Evolutionary conservation across 2,888 invertebrate species (phyloP).

Genomic region (Orthosia cruda): DNA sequence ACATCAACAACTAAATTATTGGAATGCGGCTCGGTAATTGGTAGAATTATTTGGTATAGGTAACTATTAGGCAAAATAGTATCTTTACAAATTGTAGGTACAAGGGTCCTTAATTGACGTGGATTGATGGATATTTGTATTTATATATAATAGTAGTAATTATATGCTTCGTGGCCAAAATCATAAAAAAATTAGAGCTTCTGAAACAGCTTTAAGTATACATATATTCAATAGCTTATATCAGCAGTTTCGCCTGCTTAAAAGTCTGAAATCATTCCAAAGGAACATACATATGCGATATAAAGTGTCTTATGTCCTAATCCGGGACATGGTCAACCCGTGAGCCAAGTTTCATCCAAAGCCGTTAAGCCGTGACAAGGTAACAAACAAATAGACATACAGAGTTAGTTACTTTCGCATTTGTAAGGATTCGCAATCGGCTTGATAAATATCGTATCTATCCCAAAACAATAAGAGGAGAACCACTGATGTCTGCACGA

Average conservation of each 20-base stretch:
- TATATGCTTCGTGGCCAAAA: neutral
- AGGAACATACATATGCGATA: too few relatives aligned
- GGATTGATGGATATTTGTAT: neutral
- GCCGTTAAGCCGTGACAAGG: too few relatives aligned
- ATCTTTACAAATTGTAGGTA: conserved; percentile 8
- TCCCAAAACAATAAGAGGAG: too few relatives aligned
- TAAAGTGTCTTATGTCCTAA: too few relatives aligned
- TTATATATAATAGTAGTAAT: neutral
- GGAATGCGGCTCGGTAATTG: conserved; percentile 22
- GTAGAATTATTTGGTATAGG: conserved; percentile 1
- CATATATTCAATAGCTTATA: too few relatives aligned
- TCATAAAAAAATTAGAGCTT: neutral
- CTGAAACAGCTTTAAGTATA: neutral
- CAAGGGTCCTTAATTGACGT: conserved; percentile 18
- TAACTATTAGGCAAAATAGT: neutral
- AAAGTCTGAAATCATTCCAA: too few relatives aligned
- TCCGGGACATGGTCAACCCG: too few relatives aligned
- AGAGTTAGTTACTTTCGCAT: too few relatives aligned
- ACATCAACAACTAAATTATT: conserved; percentile 52
- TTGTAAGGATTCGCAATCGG: neutral
- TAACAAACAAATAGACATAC: too few relatives aligned
- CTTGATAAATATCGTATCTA: neutral
- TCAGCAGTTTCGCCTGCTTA: too few relatives aligned
- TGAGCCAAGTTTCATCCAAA: too few relatives aligned
- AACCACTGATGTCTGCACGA: too few relatives aligned